Conservation (phyloP, 2,888 invertebrate genomes). For the Junonia oenone region DNA sequence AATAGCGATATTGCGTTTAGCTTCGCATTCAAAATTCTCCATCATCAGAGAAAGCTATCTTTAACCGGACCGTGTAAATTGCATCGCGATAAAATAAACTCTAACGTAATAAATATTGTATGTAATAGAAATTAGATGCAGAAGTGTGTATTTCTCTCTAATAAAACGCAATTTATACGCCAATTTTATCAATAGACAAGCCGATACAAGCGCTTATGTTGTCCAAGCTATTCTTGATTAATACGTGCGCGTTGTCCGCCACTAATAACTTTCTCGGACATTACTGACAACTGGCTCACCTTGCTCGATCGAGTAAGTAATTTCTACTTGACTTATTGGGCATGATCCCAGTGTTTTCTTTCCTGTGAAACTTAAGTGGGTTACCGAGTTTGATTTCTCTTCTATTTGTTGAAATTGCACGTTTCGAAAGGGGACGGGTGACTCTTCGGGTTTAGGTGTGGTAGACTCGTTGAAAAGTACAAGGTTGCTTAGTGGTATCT, state of each 20-base stretch:
- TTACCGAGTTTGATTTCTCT: conserved; percentile 64
- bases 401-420: conserved; percentile 56
- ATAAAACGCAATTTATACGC: conserved; percentile 1
- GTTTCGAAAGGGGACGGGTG: conserved; percentile 36
- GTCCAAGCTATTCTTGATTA: conserved; percentile 9
- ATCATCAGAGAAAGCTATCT: background rate
- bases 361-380: conserved; percentile 66
- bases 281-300: conserved; percentile 58
- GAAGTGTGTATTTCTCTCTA: background rate
- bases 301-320: conserved; percentile 57
- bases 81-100: background rate
- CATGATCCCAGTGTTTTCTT: conserved; percentile 61
- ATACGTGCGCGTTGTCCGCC: conserved; percentile 3
- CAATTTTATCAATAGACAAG: conserved; percentile 3
- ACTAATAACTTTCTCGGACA: conserved; percentile 65
- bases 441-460: conserved; percentile 8
- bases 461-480: conserved; percentile 1
- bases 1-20: background rate
- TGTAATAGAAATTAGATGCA: background rate
- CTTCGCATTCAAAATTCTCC: background rate
- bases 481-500: background rate
- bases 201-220: conserved; percentile 4
- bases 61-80: background rate
- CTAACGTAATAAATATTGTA: background rate
- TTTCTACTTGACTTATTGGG: conserved; percentile 60